Evolutionary conservation across 2,888 invertebrate genomes (phyloP), one percentile per base, ranked within the genome.

Genomic region (Desoria tigrina): DNA sequence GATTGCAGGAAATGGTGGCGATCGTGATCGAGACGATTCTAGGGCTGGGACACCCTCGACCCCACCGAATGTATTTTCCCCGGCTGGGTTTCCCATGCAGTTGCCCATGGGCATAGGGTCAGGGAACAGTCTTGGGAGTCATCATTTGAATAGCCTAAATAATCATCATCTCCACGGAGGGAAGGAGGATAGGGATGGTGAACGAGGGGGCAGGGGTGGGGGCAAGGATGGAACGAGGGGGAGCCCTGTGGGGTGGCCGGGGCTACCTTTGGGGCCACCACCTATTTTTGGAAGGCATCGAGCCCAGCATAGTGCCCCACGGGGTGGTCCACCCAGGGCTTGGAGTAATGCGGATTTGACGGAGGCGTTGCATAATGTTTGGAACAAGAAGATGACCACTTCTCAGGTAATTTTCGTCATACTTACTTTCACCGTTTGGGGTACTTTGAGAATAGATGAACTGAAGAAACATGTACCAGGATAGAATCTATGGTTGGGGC

Each of bases 381-480:
- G 93, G 93, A 92, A 92, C 81, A 92, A 93, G 79, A 92, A 92
- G 80, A 93, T 93, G 92, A 93, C 93, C 71, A 93, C 93, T 51
- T 92, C 92, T 78, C 74, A 74, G 72, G 74, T 75, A 59, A 45
- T 32, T 18, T 32, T 16, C 18, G n/a, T 26, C 11, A 23, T 18
- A 23, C 28, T 45, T 45, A 6, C 6, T 45, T 45, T 27, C 26
- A 26, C 27, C 45, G 11, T 59, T 16, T 39, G 16, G 9, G 16
- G 16, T 9, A 9, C 39, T 39, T 16, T 16, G 16, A 39, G 16
- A 11, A 39, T 39, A 39, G 39, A 9, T 11, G 39, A 39, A 39
- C 39, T n/a, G n/a, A n/a, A n/a, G n/a, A n/a, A n/a, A n/a, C n/a
- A n/a, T n/a, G n/a, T n/a, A n/a, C n/a, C n/a, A n/a, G n/a, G n/a